phyloP scores from a whole-genome alignment of 2,888 invertebrate genomes.

The Nemurella pictetii region DNA sequence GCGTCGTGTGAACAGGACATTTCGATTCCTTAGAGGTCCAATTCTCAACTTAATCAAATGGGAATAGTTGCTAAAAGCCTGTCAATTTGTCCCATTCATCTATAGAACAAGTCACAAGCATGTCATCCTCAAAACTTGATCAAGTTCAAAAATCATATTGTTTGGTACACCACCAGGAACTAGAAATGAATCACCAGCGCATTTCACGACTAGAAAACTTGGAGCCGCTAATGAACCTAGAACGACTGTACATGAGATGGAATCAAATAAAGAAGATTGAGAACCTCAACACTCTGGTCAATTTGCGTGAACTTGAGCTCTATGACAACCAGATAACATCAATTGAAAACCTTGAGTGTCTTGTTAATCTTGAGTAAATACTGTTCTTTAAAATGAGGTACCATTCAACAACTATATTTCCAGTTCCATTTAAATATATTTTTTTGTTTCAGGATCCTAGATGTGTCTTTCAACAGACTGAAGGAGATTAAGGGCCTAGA shows the following conservation, averaged over 20 bases:
- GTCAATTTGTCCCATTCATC: no score
- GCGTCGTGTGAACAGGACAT: no score
- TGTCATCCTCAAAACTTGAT: background rate
- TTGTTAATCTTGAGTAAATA: slow-evolving; percentile 88
- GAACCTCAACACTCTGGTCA: slow-evolving; percentile 74
- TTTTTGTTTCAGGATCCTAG: slow-evolving; percentile 73
- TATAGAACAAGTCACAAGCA: no score
- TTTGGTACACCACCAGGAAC: slow-evolving; percentile 28
- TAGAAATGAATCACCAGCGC: slow-evolving; percentile 81
- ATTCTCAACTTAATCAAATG: no score
- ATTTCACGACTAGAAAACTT: slow-evolving; percentile 84
- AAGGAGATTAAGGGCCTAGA: slow-evolving; percentile 82
- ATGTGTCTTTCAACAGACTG: slow-evolving; percentile 94
- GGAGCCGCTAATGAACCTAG: slow-evolving; percentile 72
- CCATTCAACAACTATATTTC: no score
- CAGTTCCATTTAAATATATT: no score
- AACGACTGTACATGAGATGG: slow-evolving; percentile 87
- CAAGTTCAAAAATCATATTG: background rate
- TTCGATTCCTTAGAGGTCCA: no score
- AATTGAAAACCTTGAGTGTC: slow-evolving; percentile 85
- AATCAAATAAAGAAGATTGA: slow-evolving; percentile 95
- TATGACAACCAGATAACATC: slow-evolving; percentile 96
- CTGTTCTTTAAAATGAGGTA: no score
- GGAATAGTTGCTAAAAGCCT: no score
- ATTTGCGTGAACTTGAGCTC: slow-evolving; percentile 85